A percentile compares a stretch with the other conserved stretches of the same genome.
Evolutionary conservation across 2,888 invertebrate genomes (phyloP).

Genomic region (Lordiphosa andalusiaca): DNA sequence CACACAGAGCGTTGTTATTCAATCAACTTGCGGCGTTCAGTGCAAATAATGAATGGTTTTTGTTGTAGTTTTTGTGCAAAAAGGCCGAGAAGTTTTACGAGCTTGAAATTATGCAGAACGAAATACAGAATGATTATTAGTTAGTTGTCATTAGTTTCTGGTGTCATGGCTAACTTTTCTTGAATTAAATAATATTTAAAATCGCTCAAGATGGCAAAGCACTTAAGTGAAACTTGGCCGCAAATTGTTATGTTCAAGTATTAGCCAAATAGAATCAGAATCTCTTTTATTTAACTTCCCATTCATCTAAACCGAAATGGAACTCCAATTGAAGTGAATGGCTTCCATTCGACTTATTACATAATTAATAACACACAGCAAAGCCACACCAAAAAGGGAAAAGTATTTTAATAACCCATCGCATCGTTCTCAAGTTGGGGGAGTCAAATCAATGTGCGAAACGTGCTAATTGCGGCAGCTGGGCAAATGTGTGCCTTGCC

Average conservation of each 20-base stretch:
- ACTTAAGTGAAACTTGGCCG: neutral
- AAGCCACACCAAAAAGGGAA: conserved; percentile 12
- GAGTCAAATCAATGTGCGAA: conserved; percentile 69
- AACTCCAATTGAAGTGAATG: conserved; percentile 26
- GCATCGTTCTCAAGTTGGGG: conserved; percentile 27
- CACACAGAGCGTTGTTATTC: too few relatives aligned
- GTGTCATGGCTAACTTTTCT: too few relatives aligned
- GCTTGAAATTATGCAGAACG: too few relatives aligned
- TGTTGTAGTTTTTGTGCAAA: too few relatives aligned
- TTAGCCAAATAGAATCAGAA: neutral
- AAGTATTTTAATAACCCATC: conserved; percentile 63
- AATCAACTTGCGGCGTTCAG: too few relatives aligned
- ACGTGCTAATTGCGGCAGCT: conserved; percentile 75
- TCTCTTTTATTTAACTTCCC: conserved; percentile 1
- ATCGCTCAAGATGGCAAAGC: too few relatives aligned
- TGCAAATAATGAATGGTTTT: too few relatives aligned
- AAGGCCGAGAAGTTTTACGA: too few relatives aligned
- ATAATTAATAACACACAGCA: conserved; percentile 63
- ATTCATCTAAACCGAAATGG: conserved; percentile 17
- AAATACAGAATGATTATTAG: too few relatives aligned
- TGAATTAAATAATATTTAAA: too few relatives aligned
- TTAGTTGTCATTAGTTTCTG: too few relatives aligned
- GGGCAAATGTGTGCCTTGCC: conserved; percentile 66
- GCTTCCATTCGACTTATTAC: conserved; percentile 46
- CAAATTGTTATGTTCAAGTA: too few relatives aligned